Evolutionary conservation across 1,140 invertebrate species (phyloP), one percentile per base, ranked within the genome.

Genomic region (Copidosoma floridanum): DNA sequence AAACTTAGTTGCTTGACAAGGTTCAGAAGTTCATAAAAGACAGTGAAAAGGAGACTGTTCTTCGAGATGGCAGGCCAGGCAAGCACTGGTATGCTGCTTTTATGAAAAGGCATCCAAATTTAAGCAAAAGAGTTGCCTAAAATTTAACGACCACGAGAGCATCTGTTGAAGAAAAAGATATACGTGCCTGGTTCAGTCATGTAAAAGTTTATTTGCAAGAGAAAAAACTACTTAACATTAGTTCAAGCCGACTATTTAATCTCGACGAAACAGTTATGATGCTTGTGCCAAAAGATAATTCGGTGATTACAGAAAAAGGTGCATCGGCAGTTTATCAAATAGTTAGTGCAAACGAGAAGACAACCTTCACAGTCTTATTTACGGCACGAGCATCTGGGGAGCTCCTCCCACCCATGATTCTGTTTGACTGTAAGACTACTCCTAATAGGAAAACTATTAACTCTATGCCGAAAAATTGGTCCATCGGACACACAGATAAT

Each of bases 211-310:
- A 68, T 64, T 64, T 71, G 18, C 50, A 61, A 23, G 21, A 65
- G 27, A 63, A 71, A 44, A 43, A 63, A n/a, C 63, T 57, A 44
- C 43, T 47, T 14, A 52, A 68, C 18, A 64, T 68, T 20, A 53
- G 67, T 64, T 64, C 65, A 23, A 26, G 51, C 6, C 53, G 65
- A 53, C 47, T 76, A 24, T 75, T 66, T 32, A 79, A 77, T 61
- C 65, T 64, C 7, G 72, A 79, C 51, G 75, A 79, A 67, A 69
- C 67, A 29, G 63, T 63, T 52, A 73, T 79, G 55, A 55, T 65
- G 18, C 35, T 77, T 18, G 69, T 67, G 37, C 72, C 73, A 40
- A 71, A 71, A 66, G 70, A 44, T 40, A 68, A 65, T 24, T 53
- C 65, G 27, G 69, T 76, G 20, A 59, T 77, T 24, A 65, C 55